Percentiles rank a stretch among this genome's conserved stretches.
These are phyloP conservation scores for Pogonocichla stellata DNA, from an alignment of 2,113 vertebrate species.

Conservation along the genomic window DNA sequence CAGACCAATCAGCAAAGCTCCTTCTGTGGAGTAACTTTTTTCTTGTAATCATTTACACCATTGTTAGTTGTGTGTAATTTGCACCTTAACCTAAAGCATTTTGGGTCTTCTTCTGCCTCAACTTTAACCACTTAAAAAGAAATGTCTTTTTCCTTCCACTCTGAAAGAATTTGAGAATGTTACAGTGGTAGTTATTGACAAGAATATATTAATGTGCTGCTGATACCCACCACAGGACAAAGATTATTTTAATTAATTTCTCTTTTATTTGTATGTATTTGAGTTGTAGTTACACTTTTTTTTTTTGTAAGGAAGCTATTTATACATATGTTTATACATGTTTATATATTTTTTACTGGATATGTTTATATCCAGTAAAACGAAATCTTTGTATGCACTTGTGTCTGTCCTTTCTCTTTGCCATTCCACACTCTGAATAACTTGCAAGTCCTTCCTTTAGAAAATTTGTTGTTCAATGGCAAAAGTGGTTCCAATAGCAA, in stretches of 20 bases:
- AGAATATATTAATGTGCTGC: neutral
- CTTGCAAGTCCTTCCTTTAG: neutral
- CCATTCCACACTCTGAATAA: neutral
- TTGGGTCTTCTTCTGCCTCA: neutral
- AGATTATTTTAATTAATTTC: neutral
- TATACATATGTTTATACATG: neutral
- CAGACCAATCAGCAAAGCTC: neutral
- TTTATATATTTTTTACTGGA: no score
- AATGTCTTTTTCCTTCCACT: neutral
- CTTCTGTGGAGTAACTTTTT: neutral
- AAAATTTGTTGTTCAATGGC: neutral
- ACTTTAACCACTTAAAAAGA: neutral
- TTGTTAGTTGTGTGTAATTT: neutral
- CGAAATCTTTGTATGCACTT: neutral
- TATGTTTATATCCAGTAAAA: neutral
- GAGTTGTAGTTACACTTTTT: neutral
- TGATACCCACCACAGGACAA: neutral
- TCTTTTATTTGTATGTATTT: neutral
- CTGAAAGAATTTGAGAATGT: neutral
- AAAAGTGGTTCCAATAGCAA: neutral
- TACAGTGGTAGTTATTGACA: neutral
- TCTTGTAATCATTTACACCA: slow-evolving; percentile 50
- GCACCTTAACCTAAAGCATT: neutral
- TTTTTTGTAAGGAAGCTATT: neutral
- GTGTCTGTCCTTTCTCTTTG: neutral